phyloP scores from a whole-genome alignment of 2,888 invertebrate genomes.

The Macrosoma leucophasiata region DNA sequence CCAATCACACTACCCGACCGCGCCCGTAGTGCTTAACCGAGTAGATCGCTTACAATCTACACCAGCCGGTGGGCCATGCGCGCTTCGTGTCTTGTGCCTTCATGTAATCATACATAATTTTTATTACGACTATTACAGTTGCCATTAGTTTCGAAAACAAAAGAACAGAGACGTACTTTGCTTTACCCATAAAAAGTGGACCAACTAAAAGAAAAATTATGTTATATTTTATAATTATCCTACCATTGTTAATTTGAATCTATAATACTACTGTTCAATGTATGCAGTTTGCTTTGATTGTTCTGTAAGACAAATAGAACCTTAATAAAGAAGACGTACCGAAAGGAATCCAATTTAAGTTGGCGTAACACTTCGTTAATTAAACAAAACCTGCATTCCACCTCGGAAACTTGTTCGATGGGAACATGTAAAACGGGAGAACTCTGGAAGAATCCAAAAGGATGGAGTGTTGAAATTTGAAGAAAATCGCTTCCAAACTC shows the following conservation, averaged over 20 bases:
- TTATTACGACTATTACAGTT: too few species aligned
- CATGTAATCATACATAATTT: too few species aligned
- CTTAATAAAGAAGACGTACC: background rate
- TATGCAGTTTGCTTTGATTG: background rate
- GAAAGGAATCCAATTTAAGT: background rate
- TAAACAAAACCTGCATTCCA: conserved; percentile 3
- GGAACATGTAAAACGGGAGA: conserved; percentile 19
- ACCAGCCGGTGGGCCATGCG: too few species aligned
- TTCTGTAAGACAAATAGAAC: background rate
- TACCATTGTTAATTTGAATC: background rate
- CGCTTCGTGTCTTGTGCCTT: too few species aligned
- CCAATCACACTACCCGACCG: too few species aligned
- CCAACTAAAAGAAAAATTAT: background rate
- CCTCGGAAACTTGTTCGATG: conserved; percentile 4
- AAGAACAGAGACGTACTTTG: too few species aligned
- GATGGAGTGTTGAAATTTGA: conserved; percentile 31
- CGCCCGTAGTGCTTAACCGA: too few species aligned
- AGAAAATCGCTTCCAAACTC: conserved; percentile 38
- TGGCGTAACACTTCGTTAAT: background rate
- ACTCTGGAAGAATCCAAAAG: conserved; percentile 34
- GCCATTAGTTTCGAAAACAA: too few species aligned
- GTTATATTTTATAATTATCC: background rate
- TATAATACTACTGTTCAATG: background rate
- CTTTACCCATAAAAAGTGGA: too few species aligned
- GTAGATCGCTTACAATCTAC: too few species aligned